Evolutionary conservation across 2,888 invertebrate species (phyloP).

Genomic region (Pollenia amentaria): DNA sequence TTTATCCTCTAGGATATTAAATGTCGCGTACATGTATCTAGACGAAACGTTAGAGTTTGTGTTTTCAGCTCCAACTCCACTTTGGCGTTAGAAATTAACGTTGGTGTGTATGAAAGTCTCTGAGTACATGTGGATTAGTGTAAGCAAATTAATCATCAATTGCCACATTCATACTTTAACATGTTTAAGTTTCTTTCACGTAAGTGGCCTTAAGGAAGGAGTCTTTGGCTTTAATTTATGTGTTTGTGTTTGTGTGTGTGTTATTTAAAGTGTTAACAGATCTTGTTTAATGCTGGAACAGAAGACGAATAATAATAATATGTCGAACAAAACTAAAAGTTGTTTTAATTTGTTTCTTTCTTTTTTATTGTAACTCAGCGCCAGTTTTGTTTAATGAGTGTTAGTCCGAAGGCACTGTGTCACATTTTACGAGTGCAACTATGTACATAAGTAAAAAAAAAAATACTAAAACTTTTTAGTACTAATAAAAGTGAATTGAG

Average conservation of each 20-base stretch:
- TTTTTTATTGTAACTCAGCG: neutral
- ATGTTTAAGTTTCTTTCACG: slow-evolving; percentile 19
- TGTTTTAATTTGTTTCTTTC: neutral
- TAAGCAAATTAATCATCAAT: slow-evolving; percentile 52
- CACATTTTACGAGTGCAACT: slow-evolving; percentile 15
- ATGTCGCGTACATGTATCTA: neutral
- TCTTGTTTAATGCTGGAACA: slow-evolving; percentile 40
- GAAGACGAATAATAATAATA: slow-evolving; percentile 29
- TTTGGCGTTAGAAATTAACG: neutral
- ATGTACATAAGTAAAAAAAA: neutral
- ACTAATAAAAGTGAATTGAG: slow-evolving; percentile 44
- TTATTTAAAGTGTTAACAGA: slow-evolving; percentile 31
- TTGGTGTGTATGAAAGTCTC: no score
- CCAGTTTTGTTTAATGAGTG: slow-evolving; percentile 54
- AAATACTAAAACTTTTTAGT: slow-evolving; percentile 12
- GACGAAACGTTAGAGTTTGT: neutral
- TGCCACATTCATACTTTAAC: slow-evolving; percentile 1
- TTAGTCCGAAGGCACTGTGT: slow-evolving; percentile 42
- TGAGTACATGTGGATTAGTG: neutral
- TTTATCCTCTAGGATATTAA: slow-evolving; percentile 62
- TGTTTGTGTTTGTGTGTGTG: neutral
- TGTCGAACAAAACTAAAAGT: slow-evolving; percentile 13
- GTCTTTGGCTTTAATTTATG: neutral
- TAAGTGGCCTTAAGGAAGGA: slow-evolving; percentile 45
- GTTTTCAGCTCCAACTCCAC: neutral